These are phyloP conservation scores for Vulpes lagopus DNA, from an alignment of 2,113 vertebrate genomes.

Conservation along the genomic window DNA sequence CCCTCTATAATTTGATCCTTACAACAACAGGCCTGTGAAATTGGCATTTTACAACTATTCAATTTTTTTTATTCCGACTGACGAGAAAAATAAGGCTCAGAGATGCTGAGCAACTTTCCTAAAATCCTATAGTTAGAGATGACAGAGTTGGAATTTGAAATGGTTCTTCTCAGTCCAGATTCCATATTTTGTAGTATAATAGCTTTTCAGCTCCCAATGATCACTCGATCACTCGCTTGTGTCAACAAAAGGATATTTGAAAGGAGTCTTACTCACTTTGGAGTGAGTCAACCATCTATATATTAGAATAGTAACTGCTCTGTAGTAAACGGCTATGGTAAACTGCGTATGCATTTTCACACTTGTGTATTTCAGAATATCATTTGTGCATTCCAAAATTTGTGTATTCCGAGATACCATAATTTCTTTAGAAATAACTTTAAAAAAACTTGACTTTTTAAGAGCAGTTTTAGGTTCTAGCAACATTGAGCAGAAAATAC, in stretches of 20 bases:
- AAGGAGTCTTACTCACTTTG: not conserved
- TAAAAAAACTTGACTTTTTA: not conserved
- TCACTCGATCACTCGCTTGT: not conserved
- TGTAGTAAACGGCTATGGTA: not conserved
- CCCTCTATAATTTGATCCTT: not conserved
- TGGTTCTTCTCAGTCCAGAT: not conserved
- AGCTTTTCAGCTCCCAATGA: not conserved
- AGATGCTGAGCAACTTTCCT: constrained; percentile 14
- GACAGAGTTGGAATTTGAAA: not conserved
- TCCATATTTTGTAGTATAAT: not conserved
- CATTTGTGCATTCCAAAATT: not conserved
- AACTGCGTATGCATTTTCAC: not conserved
- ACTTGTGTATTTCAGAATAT: not conserved
- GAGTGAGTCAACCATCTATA: not conserved
- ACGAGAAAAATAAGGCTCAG: constrained; percentile 44
- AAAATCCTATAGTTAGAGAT: not conserved
- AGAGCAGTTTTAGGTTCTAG: not conserved
- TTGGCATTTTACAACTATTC: not conserved
- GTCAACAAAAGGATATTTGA: not conserved
- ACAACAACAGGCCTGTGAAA: not conserved
- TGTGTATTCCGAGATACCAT: not conserved
- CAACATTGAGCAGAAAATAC: not conserved
- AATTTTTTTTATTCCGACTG: not conserved
- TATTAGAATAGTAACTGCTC: not conserved
- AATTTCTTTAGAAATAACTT: not conserved